Base-by-base conservation (phyloP, 2,888 invertebrate species). In the Mystacides longicornis region DNA sequence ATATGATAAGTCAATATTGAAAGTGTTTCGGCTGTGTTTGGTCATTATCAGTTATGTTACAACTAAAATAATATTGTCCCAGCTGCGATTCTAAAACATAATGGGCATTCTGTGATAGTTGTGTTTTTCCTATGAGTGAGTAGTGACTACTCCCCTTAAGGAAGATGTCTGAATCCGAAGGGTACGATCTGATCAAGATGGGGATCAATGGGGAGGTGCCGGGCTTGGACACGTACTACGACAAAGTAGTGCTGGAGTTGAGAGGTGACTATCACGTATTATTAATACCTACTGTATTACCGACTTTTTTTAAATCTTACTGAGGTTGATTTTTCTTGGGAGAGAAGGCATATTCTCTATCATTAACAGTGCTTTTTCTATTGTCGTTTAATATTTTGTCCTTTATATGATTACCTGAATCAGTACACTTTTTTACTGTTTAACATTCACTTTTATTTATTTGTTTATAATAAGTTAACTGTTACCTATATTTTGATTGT, bases 161-260 rank as follows among this genome's bases (percentile, higher is more conserved):
- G n/a, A n/a, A n/a, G n/a, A 78, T 77, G 77, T 72, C 76, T 67
- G 71, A 74, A 64, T 71, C 76, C 54, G 75, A 77, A 69, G 75
- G 76, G 60, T 77, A 76, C 69, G 75, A 75, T 65, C 69, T 77
- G 63, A 77, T 77, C 65, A 74, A 72, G 67, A 70, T 68, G 63
- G 77, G 77, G 51, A 71, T 77, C 19, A 75, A 75, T 62, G 73
- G 74, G 20, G 77, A 77, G 67, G 76, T 77, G 65, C 77, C 77
- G 2, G 77, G 78, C 37, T 67, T 79, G 64, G 79, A 80, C 58
- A 69, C 71, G 60, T 81, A 79, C 67, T 81, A 78, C 67, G 81
- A 82, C 65, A 79, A 78, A 70, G 76, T 80, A 56, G 79, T 81
- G 58, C 64, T 70, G 60, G 79, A 81, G 67, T 72, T 81, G 18